These are phyloP conservation scores for Ormyrus thymus DNA, from an alignment of 2,888 invertebrate genomes.

Conservation along the genomic window DNA sequence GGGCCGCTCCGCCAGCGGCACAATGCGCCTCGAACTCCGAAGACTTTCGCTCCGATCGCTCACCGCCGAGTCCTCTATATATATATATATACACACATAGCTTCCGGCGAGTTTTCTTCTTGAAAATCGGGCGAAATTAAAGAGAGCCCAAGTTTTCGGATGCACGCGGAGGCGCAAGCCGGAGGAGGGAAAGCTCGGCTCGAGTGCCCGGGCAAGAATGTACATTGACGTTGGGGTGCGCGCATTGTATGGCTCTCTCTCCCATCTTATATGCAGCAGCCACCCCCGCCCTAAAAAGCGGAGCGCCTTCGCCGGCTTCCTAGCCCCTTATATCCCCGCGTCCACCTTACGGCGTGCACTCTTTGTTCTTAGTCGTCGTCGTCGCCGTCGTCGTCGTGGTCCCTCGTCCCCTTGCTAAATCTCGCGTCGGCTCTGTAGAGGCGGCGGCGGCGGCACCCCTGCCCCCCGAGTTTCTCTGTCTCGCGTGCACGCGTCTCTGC, in stretches of 20 bases:
- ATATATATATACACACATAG: too few relatives aligned
- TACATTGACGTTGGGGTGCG: constrained; percentile 57
- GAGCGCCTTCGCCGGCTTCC: constrained; percentile 28
- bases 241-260: constrained; percentile 70
- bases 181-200: constrained; percentile 54
- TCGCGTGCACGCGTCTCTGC: constrained; percentile 61
- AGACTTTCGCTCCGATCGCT: constrained; percentile 25
- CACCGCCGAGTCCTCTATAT: background rate
- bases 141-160: constrained; percentile 1
- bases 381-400: constrained; percentile 7
- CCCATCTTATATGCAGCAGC: constrained; percentile 75
- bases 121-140: background rate
- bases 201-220: constrained; percentile 64
- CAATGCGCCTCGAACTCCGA: constrained; percentile 27
- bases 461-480: constrained; percentile 53
- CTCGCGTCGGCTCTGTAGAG: constrained; percentile 24
- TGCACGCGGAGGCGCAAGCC: background rate
- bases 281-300: constrained; percentile 60
- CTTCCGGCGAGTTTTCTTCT: constrained; percentile 2
- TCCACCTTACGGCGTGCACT: constrained; percentile 74
- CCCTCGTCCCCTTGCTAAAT: background rate
- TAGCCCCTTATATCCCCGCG: constrained; percentile 57
- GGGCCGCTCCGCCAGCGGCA: background rate
- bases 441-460: constrained; percentile 67
- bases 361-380: constrained; percentile 71